A percentile compares a stretch with the other conserved stretches of the same genome.
Conservation (phyloP, 2,113 vertebrate genomes). For the Syrmaticus mikado region DNA sequence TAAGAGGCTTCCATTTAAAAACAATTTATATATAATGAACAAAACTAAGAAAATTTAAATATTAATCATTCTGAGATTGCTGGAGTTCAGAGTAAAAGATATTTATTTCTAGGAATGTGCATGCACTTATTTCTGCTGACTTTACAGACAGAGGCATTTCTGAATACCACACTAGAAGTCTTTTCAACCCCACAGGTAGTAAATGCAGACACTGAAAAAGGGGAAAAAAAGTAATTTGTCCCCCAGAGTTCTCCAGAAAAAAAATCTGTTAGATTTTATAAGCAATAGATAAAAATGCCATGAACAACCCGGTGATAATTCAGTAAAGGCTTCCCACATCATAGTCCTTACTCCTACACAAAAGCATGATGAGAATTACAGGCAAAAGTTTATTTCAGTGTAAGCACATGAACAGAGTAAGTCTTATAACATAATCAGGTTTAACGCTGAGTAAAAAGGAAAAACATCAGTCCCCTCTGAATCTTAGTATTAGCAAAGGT, state of each 20-base stretch:
- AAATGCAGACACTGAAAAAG: background rate
- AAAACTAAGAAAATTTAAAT: background rate
- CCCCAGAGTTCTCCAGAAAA: background rate
- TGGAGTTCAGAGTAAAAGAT: background rate
- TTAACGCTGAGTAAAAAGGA: background rate
- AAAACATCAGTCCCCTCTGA: background rate
- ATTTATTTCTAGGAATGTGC: background rate
- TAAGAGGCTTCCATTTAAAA: background rate
- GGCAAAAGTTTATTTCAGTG: background rate
- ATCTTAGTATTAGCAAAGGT: background rate
- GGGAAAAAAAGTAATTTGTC: background rate
- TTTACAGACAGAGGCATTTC: background rate
- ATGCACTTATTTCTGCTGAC: background rate
- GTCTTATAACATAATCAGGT: background rate
- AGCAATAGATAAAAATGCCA: background rate
- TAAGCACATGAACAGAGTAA: background rate
- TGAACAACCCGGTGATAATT: background rate
- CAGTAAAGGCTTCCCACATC: background rate
- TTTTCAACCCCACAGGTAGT: background rate
- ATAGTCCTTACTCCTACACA: background rate
- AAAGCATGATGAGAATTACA: background rate
- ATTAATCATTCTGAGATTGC: background rate
- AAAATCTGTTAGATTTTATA: background rate
- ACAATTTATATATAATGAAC: background rate
- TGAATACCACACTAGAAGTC: background rate